These are phyloP conservation scores for Macrotis lagotis DNA, from an alignment of 2,113 vertebrate genomes.

Conservation along the genomic window DNA sequence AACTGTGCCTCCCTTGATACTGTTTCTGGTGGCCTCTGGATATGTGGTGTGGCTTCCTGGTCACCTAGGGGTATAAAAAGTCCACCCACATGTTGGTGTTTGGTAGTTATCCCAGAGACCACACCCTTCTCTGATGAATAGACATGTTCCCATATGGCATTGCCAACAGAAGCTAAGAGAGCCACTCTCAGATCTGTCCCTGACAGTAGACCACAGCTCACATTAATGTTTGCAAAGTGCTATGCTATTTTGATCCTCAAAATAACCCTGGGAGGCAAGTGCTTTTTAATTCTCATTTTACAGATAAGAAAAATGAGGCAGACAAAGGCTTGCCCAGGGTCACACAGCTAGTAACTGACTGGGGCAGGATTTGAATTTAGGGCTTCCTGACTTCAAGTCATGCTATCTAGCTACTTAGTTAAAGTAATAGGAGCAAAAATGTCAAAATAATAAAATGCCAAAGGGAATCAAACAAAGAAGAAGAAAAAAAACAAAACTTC, in stretches of 20 bases:
- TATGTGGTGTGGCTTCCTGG: not conserved
- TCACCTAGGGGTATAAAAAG: not conserved
- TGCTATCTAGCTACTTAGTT: not conserved
- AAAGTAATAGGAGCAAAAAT: not conserved
- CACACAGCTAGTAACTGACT: not conserved
- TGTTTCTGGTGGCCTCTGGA: not conserved
- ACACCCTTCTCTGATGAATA: not conserved
- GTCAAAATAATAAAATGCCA: not conserved
- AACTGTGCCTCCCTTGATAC: not conserved
- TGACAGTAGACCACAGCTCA: not conserved
- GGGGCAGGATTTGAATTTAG: not conserved
- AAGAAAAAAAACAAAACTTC: not conserved
- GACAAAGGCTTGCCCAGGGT: not conserved
- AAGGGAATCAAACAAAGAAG: not conserved
- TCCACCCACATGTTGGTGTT: not conserved
- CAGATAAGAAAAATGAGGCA: not conserved
- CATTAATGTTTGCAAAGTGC: not conserved
- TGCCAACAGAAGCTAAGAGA: not conserved
- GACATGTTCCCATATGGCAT: not conserved
- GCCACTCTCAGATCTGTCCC: not conserved
- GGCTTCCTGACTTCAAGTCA: not conserved
- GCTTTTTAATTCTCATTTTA: not conserved
- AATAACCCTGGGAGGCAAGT: not conserved
- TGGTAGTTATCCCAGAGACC: not conserved
- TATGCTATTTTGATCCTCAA: not conserved